Evolutionary conservation across 2,888 invertebrate genomes (phyloP).

Genomic region (Drosophila incognita): DNA sequence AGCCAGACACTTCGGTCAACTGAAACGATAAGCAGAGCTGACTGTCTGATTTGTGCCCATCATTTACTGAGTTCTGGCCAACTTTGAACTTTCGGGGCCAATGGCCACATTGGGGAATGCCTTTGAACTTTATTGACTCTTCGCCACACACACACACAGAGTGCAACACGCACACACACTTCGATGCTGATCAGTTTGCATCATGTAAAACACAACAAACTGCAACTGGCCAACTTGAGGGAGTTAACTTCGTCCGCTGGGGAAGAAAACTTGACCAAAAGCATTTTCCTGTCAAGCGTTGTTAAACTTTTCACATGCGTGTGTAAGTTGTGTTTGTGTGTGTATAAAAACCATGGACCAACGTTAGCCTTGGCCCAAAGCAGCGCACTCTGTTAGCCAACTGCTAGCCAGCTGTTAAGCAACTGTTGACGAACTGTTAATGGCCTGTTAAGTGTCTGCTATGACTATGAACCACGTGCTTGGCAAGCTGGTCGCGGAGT

Average conservation of each 20-base stretch:
- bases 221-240: constrained; percentile 36
- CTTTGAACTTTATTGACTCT: constrained; percentile 56
- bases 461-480: constrained; percentile 60
- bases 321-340: constrained; percentile 9
- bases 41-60: constrained; percentile 20
- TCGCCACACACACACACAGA: neutral
- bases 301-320: constrained; percentile 51
- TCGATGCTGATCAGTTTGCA: constrained; percentile 31
- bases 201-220: constrained; percentile 28
- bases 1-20: constrained; percentile 29
- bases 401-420: constrained; percentile 50
- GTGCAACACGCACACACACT: neutral
- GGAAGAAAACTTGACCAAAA: constrained; percentile 59
- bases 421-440: constrained; percentile 45
- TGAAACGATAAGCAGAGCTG: neutral
- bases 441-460: constrained; percentile 42
- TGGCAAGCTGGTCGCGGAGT: constrained; percentile 48
- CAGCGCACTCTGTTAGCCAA: constrained; percentile 24
- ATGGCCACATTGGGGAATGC: constrained; percentile 22
- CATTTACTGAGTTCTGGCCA: constrained; percentile 1
- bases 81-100: constrained; percentile 10
- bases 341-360: constrained; percentile 56
- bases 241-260: constrained; percentile 44
- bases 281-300: constrained; percentile 76
- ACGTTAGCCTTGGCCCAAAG: constrained; percentile 75